Conservation (phyloP, 2,113 vertebrate species). For the Vicugna pacos region DNA sequence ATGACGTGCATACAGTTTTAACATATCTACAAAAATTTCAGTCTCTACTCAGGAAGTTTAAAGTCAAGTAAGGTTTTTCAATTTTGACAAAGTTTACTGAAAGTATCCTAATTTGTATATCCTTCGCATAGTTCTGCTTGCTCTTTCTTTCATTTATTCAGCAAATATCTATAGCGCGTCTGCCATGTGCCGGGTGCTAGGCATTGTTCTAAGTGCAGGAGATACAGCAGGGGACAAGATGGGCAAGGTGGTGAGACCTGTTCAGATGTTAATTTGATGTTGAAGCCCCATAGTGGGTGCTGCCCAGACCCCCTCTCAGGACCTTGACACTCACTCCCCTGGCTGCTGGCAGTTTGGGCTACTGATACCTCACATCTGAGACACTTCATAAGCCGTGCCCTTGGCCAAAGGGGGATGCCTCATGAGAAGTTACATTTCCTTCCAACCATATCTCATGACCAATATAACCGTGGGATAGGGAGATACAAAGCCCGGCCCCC, state of each 20-base stretch:
- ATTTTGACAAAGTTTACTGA: slow-evolving; percentile 20
- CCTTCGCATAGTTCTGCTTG: not conserved
- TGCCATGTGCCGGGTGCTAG: not conserved
- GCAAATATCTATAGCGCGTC: not conserved
- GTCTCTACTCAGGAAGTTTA: not conserved
- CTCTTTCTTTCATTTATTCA: not conserved
- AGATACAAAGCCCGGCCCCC: not conserved
- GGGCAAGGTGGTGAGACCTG: not conserved
- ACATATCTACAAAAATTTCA: not conserved
- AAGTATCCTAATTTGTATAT: not conserved
- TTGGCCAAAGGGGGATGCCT: not conserved
- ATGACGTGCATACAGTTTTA: not conserved
- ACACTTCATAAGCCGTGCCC: not conserved
- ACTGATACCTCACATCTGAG: not conserved
- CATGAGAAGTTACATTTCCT: not conserved
- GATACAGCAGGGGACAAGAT: not conserved
- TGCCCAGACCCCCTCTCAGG: not conserved
- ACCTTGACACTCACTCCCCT: not conserved
- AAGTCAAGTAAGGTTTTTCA: not conserved
- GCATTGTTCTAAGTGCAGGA: not conserved
- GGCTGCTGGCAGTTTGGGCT: not conserved
- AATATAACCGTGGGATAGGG: not conserved
- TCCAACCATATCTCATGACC: not conserved
- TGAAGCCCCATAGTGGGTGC: not conserved
- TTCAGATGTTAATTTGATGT: not conserved